Base-by-base conservation (phyloP, 2,888 invertebrate genomes). In the Eupithecia inturbata region DNA sequence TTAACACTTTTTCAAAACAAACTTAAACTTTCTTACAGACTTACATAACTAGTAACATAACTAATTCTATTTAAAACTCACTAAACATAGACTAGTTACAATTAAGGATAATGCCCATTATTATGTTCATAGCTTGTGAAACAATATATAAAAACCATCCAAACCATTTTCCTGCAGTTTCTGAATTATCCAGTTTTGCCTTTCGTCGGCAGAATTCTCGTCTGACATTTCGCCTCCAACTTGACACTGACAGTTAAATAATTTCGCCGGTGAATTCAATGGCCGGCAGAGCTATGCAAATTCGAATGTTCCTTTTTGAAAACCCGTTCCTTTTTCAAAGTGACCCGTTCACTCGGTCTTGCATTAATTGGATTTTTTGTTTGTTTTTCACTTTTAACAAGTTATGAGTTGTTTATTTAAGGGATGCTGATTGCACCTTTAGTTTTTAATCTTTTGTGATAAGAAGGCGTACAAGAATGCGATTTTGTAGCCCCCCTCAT, bases 211-310 rank as follows among this genome's bases (percentile, higher is more conserved):
- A 26, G 26, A 26, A 12, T 26, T 57, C 57, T 57, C 57, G 28
- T 62, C 31, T 62, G 62, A 16, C 31, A 31, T 62, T 28, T 62
- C 62, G 31, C 31, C 1, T 62, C 16, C 66, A 41, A 66, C 39
- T 66, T 81, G 84, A 84, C 79, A 78, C 82, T 82, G 85, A 85
- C 82, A 79, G 81, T 74, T 78, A 78, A 80, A 80, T 80, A 80
- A 80, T 78, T 80, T 76, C 75, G 62, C 68, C 68, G 73, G 68
- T 64, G 41, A 63, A 70, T 68, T 72, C 76, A 76, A 76, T 76
- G 76, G 75, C 68, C 68, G 71, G 12, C 26, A 71, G 71, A 68
- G 71, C 71, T 69, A 76, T 76, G 76, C 76, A 73, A 73, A 76
- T 75, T 71, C 64, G 57, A 33, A 28, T 41, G 75, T 75, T 72